Evolutionary conservation across 1,140 invertebrate genomes (phyloP), one percentile per base, ranked within the genome.

Genomic region (Homalodisca vitripennis): DNA sequence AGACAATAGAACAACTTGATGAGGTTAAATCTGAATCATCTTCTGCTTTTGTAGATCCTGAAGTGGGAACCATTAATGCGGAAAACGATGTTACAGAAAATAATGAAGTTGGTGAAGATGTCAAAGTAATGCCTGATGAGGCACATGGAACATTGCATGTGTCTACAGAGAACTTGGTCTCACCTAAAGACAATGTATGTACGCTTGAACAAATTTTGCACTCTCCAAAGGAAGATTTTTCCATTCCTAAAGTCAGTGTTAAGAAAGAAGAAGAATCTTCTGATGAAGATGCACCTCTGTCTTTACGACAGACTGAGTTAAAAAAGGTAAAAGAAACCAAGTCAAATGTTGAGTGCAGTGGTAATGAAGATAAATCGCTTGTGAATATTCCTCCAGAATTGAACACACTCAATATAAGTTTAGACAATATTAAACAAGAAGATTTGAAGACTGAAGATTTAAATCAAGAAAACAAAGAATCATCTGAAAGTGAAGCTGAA

Each of bases 311-410:
- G 48, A 62, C 22, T 31, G 65, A 71, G 46, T 55, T 66, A 31
- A 66, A 71, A 71, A 66, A 64, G 62, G 32, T 24, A n/a, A 67
- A 67, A 67, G 65, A 51, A 67, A 30, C 30, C 17, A 67, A 22
- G 51, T 51, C 47, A 48, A 34, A 32, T 13, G 24, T 20, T 30
- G 65, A 67, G 71, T 12, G 26, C 57, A 6, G 14, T 41, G n/a
- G n/a, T n/a, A n/a, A n/a, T n/a, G n/a, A n/a, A n/a, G n/a, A n/a
- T n/a, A n/a, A n/a, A n/a, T n/a, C n/a, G n/a, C n/a, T n/a, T n/a
- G n/a, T n/a, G n/a, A n/a, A n/a, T n/a, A n/a, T n/a, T n/a, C n/a
- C n/a, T n/a, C n/a, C n/a, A n/a, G n/a, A n/a, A n/a, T n/a, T n/a
- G n/a, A n/a, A n/a, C n/a, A n/a, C n/a, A n/a, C n/a, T n/a, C n/a